Percentiles rank a stretch among this genome's conserved stretches.
Conservation (phyloP, 2,797 vertebrate species). For the Schizopygopsis pylzovi region DNA sequence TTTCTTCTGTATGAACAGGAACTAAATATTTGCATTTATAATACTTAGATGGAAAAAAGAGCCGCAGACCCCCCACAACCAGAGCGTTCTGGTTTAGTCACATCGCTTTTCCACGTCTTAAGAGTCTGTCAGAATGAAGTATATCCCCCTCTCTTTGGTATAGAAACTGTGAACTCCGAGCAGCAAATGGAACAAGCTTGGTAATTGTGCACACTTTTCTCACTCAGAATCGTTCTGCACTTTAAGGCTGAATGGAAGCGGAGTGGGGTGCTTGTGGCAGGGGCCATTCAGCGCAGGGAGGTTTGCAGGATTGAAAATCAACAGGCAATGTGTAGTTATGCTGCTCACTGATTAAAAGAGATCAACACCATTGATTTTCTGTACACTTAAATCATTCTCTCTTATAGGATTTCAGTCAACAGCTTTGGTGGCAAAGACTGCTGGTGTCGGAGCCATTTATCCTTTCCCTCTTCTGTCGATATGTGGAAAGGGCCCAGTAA, state of each 20-base stretch:
- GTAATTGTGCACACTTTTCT: constrained; percentile 50
- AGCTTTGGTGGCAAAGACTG: constrained; percentile 50
- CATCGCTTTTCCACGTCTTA: background rate
- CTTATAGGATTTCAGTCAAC: constrained; percentile 63
- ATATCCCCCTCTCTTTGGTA: constrained; percentile 16
- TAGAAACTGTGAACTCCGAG: constrained; percentile 32
- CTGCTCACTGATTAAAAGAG: constrained; percentile 55
- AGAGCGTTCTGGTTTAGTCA: background rate
- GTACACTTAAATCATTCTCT: constrained; percentile 49
- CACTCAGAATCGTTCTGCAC: constrained; percentile 26
- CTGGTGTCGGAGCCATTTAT: constrained; percentile 38
- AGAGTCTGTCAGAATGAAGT: constrained; percentile 29
- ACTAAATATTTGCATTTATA: constrained; percentile 4
- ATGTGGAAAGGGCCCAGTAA: constrained; percentile 33
- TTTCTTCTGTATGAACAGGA: background rate
- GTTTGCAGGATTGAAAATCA: constrained; percentile 59
- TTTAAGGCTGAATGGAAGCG: constrained; percentile 48
- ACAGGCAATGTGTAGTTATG: constrained; percentile 58
- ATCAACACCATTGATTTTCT: constrained; percentile 59
- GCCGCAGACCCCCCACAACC: background rate
- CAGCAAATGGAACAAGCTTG: constrained; percentile 39
- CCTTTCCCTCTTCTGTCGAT: constrained; percentile 45
- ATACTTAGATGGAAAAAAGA: constrained; percentile 17
- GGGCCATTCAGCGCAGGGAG: constrained; percentile 46
- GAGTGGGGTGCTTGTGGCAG: constrained; percentile 42